phyloP scores from a whole-genome alignment of 1,140 invertebrate species.

The Episyrphus balteatus region DNA sequence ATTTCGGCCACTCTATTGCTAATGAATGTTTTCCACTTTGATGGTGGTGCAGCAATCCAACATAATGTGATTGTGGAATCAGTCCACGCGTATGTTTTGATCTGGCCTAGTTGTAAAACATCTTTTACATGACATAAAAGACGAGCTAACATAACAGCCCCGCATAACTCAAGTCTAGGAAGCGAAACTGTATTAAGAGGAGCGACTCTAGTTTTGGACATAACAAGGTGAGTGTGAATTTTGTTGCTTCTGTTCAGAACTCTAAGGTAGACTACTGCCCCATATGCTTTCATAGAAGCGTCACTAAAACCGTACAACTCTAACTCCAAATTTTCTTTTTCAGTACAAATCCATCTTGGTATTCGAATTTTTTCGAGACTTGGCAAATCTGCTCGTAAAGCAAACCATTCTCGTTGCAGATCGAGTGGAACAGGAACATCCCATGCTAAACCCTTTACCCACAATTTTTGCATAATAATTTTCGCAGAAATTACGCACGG shows the following conservation, averaged over 20 bases:
- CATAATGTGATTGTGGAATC: slow-evolving; percentile 7
- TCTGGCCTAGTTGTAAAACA: neutral
- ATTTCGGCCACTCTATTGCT: slow-evolving; percentile 28
- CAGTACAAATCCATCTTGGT: slow-evolving; percentile 10
- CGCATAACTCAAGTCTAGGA: slow-evolving; percentile 29
- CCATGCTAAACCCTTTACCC: slow-evolving; percentile 28
- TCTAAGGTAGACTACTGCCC: slow-evolving; percentile 27
- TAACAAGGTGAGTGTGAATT: slow-evolving; percentile 10
- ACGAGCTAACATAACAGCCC: slow-evolving; percentile 18
- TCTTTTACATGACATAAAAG: slow-evolving; percentile 9
- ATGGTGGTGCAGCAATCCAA: slow-evolving; percentile 2
- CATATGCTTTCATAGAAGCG: slow-evolving; percentile 27
- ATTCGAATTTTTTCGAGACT: slow-evolving; percentile 6
- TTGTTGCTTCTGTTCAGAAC: slow-evolving; percentile 2
- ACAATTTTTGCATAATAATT: slow-evolving; percentile 39
- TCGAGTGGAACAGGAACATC: slow-evolving; percentile 21
- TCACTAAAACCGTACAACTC: slow-evolving; percentile 26
- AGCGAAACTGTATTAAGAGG: slow-evolving; percentile 23
- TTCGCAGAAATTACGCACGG: slow-evolving; percentile 36
- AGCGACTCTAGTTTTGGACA: slow-evolving; percentile 25
- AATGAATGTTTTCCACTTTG: slow-evolving; percentile 21
- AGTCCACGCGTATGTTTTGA: slow-evolving; percentile 2
- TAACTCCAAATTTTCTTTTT: slow-evolving; percentile 7
- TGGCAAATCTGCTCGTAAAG: slow-evolving; percentile 1
- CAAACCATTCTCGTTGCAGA: slow-evolving; percentile 9